phyloP scores from a whole-genome alignment of 2,797 vertebrate genomes.

The Gymnodraco acuticeps region DNA sequence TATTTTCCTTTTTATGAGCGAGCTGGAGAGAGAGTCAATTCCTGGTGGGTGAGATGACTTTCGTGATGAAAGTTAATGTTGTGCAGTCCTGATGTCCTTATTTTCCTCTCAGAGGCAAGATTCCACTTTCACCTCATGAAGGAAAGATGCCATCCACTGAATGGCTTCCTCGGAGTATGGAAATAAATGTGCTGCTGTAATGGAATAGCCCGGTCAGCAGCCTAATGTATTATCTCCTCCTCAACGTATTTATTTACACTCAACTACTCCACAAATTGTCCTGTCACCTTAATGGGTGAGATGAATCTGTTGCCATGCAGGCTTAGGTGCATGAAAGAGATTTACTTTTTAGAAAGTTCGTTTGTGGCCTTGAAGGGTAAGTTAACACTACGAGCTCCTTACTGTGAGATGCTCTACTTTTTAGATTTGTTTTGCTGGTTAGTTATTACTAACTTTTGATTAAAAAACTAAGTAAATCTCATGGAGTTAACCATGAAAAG shows the following conservation, averaged over 20 bases:
- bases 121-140: conserved; percentile 81
- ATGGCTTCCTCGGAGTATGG: conserved; percentile 80
- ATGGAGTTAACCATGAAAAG: conserved; percentile 28
- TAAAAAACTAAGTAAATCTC: conserved; percentile 15
- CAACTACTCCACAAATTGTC: conserved; percentile 88
- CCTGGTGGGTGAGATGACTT: conserved; percentile 80
- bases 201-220: conserved; percentile 85
- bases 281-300: conserved; percentile 87
- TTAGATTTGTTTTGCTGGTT: conserved; percentile 6
- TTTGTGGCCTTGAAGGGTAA: conserved; percentile 67
- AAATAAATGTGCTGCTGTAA: conserved; percentile 88
- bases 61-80: conserved; percentile 89
- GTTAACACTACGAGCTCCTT: conserved; percentile 67
- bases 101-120: conserved; percentile 79
- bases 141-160: conserved; percentile 74
- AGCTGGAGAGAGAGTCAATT: conserved; percentile 68
- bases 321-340: conserved; percentile 84
- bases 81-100: conserved; percentile 80
- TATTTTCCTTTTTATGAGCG: conserved; percentile 81
- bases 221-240: conserved; percentile 89
- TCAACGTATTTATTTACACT: conserved; percentile 90
- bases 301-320: conserved; percentile 87
- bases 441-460: conserved; percentile 3
- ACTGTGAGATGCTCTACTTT: conserved; percentile 11
- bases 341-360: conserved; percentile 81